Conservation (phyloP, 2,888 invertebrate genomes). For the Pogonocherus hispidulus region DNA sequence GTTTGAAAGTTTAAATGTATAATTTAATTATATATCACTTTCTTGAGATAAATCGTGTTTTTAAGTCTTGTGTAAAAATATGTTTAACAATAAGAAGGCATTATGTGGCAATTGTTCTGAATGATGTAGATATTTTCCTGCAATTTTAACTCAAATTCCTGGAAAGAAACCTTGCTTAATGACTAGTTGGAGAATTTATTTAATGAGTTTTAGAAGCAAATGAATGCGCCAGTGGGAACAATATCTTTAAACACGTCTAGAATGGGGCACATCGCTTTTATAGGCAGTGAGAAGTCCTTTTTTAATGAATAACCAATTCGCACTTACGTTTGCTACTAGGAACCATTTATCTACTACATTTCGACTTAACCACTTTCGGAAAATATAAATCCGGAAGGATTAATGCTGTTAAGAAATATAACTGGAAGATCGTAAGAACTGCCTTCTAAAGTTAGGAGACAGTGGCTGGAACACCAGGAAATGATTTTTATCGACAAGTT, state of each 20-base stretch:
- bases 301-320: background rate
- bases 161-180: too few species aligned
- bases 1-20: too few species aligned
- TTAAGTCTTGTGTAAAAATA: too few species aligned
- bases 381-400: background rate
- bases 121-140: too few species aligned
- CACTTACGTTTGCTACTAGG: background rate
- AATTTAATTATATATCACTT: too few species aligned
- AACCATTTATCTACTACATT: background rate
- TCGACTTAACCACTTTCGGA: background rate
- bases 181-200: too few species aligned
- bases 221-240: background rate
- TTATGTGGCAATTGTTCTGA: too few species aligned
- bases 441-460: background rate
- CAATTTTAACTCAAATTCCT: too few species aligned
- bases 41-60: too few species aligned
- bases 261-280: background rate
- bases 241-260: background rate
- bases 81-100: too few species aligned
- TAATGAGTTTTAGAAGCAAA: too few species aligned
- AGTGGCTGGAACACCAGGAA: background rate
- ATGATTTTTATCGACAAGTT: conserved; percentile 2
- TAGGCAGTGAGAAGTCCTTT: background rate
- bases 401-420: background rate
- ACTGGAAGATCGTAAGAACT: background rate